Base-by-base conservation (phyloP, 2,888 invertebrate species). In the Scrobipalpa costella region DNA sequence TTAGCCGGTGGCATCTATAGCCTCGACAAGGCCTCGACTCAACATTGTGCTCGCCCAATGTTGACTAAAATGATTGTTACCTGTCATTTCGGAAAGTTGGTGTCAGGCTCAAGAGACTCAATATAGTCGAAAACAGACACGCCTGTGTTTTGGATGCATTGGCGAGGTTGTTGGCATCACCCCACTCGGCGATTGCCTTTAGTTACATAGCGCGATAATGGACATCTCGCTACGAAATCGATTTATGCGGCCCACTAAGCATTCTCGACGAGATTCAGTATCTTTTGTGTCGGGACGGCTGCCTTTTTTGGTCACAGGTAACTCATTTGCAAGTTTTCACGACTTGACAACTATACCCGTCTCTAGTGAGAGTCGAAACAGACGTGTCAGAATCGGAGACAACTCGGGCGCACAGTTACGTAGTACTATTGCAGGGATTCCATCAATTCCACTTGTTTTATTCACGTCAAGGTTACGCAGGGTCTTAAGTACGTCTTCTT, bases 231-330 rank as follows among this genome's bases (percentile, higher is more conserved):
- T n/a, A n/a, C n/a, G n/a, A n/a, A n/a, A n/a, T n/a, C n/a, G 7
- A n/a, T 17, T 49, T n/a, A 17, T 1, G 5, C 19, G 11, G 0
- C 17, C 5, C 3, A 49, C 19, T 7, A 49, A 17, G 9, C 8
- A 7, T 17, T 49, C 19, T 49, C 15, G 17, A 17, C 17, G 17
- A 19, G 19, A 27, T 27, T 52, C 3, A 17, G 9, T 27, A 1
- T 1, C 3, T 27, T 27, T n/a, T 11, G 52, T 36, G 61, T 38
- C 62, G 21, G 62, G 55, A 27, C 44, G 40, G 55, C 47, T 47
- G 2, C 47, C n/a, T 15, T 47, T 47, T 15, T 17, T 47, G 17
- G 47, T 13, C 47, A 47, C 38, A 38, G 38, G 38, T 38, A 9
- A 11, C 38, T 9, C 38, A 7, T 38, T 38, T 2, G 38, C 38